Conservation (phyloP, 2,113 vertebrate genomes). For the Vidua macroura region DNA sequence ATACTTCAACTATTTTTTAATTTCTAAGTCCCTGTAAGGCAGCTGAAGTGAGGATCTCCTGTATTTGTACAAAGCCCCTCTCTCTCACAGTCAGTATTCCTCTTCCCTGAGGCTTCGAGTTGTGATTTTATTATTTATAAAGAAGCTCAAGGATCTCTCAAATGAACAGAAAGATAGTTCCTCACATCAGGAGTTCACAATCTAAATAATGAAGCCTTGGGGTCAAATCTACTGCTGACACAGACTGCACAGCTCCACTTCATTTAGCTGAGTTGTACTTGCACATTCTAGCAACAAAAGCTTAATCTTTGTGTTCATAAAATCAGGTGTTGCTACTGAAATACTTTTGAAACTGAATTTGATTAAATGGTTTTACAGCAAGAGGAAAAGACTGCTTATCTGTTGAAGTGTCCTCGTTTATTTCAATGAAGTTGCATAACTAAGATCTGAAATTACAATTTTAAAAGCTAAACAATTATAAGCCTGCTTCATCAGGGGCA, state of each 20-base stretch:
- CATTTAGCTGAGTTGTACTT: not conserved
- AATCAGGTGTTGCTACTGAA: not conserved
- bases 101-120: not conserved
- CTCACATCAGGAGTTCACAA: not conserved
- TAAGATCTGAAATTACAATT: not conserved
- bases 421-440: not conserved
- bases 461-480: not conserved
- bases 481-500: not conserved
- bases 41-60: not conserved
- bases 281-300: not conserved
- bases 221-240: not conserved
- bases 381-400: not conserved
- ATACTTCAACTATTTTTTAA: not conserved
- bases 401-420: not conserved
- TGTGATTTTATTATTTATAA: not conserved
- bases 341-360: not conserved
- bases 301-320: not conserved
- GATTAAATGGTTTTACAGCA: not conserved
- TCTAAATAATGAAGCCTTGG: not conserved
- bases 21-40: not conserved
- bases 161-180: not conserved
- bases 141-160: not conserved
- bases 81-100: not conserved
- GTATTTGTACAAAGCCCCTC: not conserved
- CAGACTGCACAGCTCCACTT: not conserved